Percentiles rank a stretch among this genome's conserved stretches.
phyloP scores from a whole-genome alignment of 2,797 vertebrate species.

The Pseudocheirus occidentalis region DNA sequence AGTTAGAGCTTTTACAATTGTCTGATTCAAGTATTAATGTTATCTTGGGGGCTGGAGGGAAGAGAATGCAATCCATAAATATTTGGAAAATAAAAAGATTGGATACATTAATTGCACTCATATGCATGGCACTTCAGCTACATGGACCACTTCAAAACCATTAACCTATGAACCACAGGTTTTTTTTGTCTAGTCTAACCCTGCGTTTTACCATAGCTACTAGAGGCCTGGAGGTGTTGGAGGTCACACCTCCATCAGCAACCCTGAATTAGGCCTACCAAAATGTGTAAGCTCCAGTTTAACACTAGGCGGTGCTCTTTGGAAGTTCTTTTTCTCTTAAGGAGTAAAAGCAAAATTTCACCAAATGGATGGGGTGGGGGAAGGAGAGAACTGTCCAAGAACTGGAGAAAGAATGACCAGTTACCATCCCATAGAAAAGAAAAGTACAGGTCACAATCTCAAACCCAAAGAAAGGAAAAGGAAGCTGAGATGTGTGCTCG shows the following conservation, averaged over 20 bases:
- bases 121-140: neutral
- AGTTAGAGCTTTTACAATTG: neutral
- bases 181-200: neutral
- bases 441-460: neutral
- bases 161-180: neutral
- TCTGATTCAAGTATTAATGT: neutral
- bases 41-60: neutral
- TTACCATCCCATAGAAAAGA: neutral
- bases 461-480: neutral
- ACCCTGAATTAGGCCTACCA: neutral
- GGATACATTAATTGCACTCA: neutral
- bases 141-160: neutral
- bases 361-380: neutral
- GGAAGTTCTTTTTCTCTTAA: neutral
- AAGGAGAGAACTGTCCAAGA: neutral
- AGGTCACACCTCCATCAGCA: neutral
- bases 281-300: neutral
- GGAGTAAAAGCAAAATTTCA: neutral
- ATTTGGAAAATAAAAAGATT: neutral
- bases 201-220: neutral
- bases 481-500: neutral
- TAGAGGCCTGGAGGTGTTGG: neutral
- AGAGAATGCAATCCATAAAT: neutral
- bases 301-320: slow-evolving; percentile 46
- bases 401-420: neutral